phyloP scores from a whole-genome alignment of 1,140 invertebrate species.

The Drosophila bocki region DNA sequence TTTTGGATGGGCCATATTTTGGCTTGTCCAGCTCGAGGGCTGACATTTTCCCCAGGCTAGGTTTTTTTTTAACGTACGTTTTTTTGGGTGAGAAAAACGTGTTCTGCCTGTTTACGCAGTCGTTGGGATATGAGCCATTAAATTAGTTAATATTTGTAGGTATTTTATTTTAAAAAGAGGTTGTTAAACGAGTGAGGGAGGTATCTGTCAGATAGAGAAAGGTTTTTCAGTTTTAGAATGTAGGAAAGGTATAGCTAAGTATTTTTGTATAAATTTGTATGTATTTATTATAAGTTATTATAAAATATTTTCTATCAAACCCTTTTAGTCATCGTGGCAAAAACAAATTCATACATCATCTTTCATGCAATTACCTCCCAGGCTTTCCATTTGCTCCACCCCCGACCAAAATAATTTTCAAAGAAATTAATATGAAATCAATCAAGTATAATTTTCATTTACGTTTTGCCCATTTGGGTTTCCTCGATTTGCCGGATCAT shows the following conservation, averaged over 20 bases:
- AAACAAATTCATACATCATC: constrained; percentile 49
- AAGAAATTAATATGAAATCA: constrained; percentile 79
- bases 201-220: not conserved
- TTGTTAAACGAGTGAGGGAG: too few relatives aligned
- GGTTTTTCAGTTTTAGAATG: not conserved
- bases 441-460: constrained; percentile 70
- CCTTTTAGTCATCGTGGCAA: constrained; percentile 17
- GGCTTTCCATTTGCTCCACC: constrained; percentile 10
- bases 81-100: constrained; percentile 22
- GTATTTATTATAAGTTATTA: not conserved
- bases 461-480: constrained; percentile 37
- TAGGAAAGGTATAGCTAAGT: not conserved
- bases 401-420: constrained; percentile 50
- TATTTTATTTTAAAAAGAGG: constrained; percentile 14
- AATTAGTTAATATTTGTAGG: constrained; percentile 32
- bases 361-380: constrained; percentile 20
- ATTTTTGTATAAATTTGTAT: not conserved
- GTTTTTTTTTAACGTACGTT: not conserved
- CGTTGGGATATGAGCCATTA: constrained; percentile 19
- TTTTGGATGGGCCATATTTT: constrained; percentile 58
- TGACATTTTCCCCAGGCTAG: constrained; percentile 10
- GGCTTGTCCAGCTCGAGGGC: constrained; percentile 24
- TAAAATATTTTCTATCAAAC: not conserved
- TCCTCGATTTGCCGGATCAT: constrained; percentile 56
- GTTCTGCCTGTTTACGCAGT: constrained; percentile 25